Conservation (phyloP, 1,140 invertebrate species). For the Trinorchestia longiramus region DNA sequence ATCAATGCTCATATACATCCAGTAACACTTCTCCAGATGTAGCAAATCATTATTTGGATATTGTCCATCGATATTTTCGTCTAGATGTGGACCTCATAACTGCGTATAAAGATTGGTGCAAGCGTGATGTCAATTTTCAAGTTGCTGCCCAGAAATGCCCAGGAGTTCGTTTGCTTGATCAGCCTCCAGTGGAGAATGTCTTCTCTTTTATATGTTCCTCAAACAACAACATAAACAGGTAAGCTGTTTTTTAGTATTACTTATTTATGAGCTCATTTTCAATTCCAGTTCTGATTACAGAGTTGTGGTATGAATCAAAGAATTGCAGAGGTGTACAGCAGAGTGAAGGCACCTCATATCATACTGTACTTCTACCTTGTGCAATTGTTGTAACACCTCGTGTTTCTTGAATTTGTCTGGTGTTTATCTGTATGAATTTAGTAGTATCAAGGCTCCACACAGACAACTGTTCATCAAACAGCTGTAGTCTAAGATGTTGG, state of each 20-base stretch:
- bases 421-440: no score
- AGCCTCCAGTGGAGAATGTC: constrained; percentile 92
- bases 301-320: no score
- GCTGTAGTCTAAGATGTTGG: no score
- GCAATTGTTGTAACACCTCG: no score
- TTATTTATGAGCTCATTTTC: no score
- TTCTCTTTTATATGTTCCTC: constrained; percentile 72
- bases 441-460: no score
- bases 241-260: background rate
- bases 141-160: constrained; percentile 74
- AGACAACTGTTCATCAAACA: no score
- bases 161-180: constrained; percentile 90
- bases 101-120: constrained; percentile 63
- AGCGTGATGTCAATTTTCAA: constrained; percentile 72
- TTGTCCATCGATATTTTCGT: constrained; percentile 13
- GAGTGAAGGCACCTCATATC: no score
- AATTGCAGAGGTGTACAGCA: no score
- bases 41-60: background rate
- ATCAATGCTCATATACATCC: background rate
- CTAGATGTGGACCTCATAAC: background rate
- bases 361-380: no score
- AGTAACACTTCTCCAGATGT: background rate
- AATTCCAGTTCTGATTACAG: no score
- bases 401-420: no score
- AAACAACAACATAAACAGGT: constrained; percentile 57